Evolutionary conservation across 2,888 invertebrate genomes (phyloP), one percentile per base, ranked within the genome.

Genomic region (Melinaea marsaeus): DNA sequence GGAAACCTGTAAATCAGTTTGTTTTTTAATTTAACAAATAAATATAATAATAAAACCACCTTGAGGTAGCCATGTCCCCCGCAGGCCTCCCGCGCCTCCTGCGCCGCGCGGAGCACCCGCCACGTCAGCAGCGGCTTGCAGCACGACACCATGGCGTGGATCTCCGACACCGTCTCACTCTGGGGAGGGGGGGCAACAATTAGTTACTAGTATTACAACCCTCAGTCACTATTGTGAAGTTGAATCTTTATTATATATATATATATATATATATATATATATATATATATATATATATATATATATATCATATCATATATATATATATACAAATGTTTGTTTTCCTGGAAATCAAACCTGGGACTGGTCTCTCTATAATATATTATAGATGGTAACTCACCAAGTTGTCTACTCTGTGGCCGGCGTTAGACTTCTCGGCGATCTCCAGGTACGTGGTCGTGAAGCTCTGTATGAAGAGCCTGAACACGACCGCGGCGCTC

Each of bases 51-150:
- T 46, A 13, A 67, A 61, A 70, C 70, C 91, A 94, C 92, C 91
- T 93, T 93, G 57, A 95, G 90, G 81, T 94, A 96, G 0, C 97
- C 97, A 81, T 97, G 96, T 7, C 97, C 97, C 0, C 97, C 97
- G 83, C 97, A 97, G 0, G 96, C 96, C 84, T 97, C 96, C 59
- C 97, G 85, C 75, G 95, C 94, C 81, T 97, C 96, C 84, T 95
- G 96, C 60, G 95, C 93, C 0, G 95, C 95, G 70, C 94, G 93
- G 65, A 95, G 85, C 61, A 94, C 94, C 0, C 93, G 88, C 97
- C 97, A 97, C 61, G 96, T 94, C 11, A 95, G 86, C 37, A 96
- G 79, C 0, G 94, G 94, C 79, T 95, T 95, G 68, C 92, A 92
- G 70, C 92, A 91, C 33, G 94, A 94, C 68, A 94, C 92, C 76